Base-by-base conservation (phyloP, 2,113 vertebrate species). In the Lagopus leucura region DNA sequence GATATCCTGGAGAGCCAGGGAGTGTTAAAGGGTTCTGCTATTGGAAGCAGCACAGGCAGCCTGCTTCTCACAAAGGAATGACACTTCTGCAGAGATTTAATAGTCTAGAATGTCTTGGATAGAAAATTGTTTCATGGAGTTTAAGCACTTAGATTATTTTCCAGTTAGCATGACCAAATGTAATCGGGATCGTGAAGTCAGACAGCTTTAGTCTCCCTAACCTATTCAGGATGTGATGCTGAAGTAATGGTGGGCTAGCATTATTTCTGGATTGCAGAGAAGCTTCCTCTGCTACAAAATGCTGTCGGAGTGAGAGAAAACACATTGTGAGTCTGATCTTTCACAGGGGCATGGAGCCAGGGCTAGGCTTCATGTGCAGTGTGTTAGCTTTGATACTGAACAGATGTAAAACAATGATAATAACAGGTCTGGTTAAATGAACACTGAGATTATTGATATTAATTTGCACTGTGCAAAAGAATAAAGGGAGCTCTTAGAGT, bases 111-210 rank as follows among this genome's bases (percentile, higher is more conserved):
- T 86, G 55, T 90, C 93, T 94, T 94, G 95, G 93, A 88, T 92
- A 92, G 95, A 95, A 97, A 92, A 96, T 90, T 87, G 77, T 92
- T 97, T 89, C 86, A 42, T 96, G 93, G 61, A 89, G 78, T 97
- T 97, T 96, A 95, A 95, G 93, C 82, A 78, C 92, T 95, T 96
- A 89, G 91, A 93, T 96, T 96, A 95, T 94, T 97, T 97, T 97
- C 95, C 94, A 95, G 82, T 93, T 91, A 95, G 71, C 55, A 45
- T 94, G 83, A 95, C 88, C 74, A 88, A 86, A 95, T 94, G 50
- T 72, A 85, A 85, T 93, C 90, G 96, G 82, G 87, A 94, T 91
- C 48, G 60, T 1, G 3, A 81, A 90, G 89, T 88, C 92, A 96
- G 90, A 60, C 38, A 7, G 17, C 90, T 93, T 52, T 65, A 88